These are phyloP conservation scores for Notodonta ziczac DNA, from an alignment of 2,888 invertebrate species.

Conservation along the genomic window DNA sequence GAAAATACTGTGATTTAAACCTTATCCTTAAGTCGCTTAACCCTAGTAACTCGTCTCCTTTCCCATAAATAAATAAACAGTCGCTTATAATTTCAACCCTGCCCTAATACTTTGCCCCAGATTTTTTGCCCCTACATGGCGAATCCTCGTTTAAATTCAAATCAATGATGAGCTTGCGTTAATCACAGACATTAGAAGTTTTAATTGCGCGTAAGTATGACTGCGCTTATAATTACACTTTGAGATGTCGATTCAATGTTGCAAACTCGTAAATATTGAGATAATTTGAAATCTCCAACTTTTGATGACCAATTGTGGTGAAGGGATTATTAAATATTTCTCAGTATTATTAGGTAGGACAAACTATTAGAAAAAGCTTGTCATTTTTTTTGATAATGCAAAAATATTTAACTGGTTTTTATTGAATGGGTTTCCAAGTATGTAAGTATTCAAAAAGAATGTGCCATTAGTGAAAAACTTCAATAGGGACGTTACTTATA, in stretches of 20 bases:
- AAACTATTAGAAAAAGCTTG: too few relatives aligned
- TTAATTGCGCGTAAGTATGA: constrained; percentile 24
- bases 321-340: neutral
- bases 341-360: neutral
- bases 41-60: too few relatives aligned
- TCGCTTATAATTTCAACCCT: constrained; percentile 22
- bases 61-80: neutral
- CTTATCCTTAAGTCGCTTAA: too few relatives aligned
- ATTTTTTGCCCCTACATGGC: constrained; percentile 23
- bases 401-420: too few relatives aligned
- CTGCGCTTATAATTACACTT: constrained; percentile 32
- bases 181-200: constrained; percentile 34
- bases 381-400: too few relatives aligned
- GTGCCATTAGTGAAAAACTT: too few relatives aligned
- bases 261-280: constrained; percentile 8
- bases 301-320: neutral
- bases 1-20: neutral
- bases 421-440: too few relatives aligned
- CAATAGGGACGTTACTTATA: too few relatives aligned
- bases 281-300: neutral
- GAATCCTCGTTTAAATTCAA: constrained; percentile 36
- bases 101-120: constrained; percentile 24
- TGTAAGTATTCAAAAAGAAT: too few relatives aligned
- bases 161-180: constrained; percentile 40
- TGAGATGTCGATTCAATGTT: constrained; percentile 30